Evolutionary conservation across 2,797 vertebrate species (phyloP), one percentile per base, ranked within the genome.

Genomic region (Picus viridis): DNA sequence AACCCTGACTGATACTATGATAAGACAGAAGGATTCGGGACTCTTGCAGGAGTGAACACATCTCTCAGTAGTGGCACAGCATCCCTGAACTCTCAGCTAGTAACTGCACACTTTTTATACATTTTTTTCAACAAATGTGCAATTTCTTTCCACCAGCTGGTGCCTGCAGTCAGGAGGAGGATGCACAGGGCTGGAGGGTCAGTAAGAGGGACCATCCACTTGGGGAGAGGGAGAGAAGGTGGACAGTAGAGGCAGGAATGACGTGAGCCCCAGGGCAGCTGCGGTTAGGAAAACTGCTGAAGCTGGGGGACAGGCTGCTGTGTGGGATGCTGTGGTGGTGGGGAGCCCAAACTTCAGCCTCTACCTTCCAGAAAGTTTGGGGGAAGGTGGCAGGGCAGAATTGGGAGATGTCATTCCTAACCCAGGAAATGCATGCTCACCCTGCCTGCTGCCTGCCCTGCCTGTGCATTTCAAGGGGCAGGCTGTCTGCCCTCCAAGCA

Each of bases 231-330:
- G 15, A 54, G 26, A 14, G 27, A 54, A 54, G 26, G 27, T 54
- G 53, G 53, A 39, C 15, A 23, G 27, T 9, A 3, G 53, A 53
- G 12, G 58, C 23, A 62, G 27, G 41, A 23, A 30, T 62, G 72
- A 53, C 81, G 43, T 17, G 53, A 74, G 27, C 7, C 18, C 1
- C 1, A 23, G 22, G 13, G 13, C 2, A 29, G 58, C 27, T 16
- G 13, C 5, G 7, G 26, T 32, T 2, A 3, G 43, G 56, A 85
- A 71, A 61, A 53, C 13, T 1, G 6, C 74, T 76, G 26, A 61
- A n/a, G 34, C 15, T 0, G 0, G 24, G 34, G 6, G 4, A 24
- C 36, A 27, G 62, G 18, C n/a, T 68, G 43, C n/a, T 64, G 47
- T 30, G 51, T 16, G 49, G 20, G 23, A 34, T 0, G 0, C 43